Base-by-base conservation (phyloP, 2,888 invertebrate genomes). In the Orthonevra nobilis region DNA sequence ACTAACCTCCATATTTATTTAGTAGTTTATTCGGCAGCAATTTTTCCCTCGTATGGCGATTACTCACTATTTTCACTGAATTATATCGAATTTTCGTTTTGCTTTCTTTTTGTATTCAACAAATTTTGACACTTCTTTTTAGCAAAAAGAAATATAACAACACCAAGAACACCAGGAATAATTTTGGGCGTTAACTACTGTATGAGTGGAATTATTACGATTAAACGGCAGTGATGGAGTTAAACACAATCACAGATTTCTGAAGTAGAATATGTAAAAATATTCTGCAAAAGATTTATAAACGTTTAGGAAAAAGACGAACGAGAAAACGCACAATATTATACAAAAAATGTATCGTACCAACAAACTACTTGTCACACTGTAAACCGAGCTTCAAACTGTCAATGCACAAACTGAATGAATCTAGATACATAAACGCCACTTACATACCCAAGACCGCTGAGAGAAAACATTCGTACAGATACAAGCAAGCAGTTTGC, bases 321-420 rank as follows among this genome's bases (percentile, higher is more conserved):
- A 6, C 5, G 36, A n/a, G n/a, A 42, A 23, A 56, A 69, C 15
- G 32, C 38, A 38, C 23, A 40, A 34, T 19, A 42, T 40, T n/a
- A n/a, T n/a, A n/a, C n/a, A 61, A 9, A 26, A 44, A 61, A 34
- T 6, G 23, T 20, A 63, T n/a, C n/a, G 42, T 40, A 50, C 60
- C 26, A 63, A 54, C 69, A 40, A 72, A 26, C 56, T 70, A 52
- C 28, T 64, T 63, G 52, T 44, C 46, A 58, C 28, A 73, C 40
- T 54, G 46, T 61, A 79, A 79, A 61, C 79, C 79, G 79, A 79
- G 73, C 79, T 79, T 79, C 79, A 42, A 79, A 61, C 79, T 79
- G 79, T 79, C 79, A 79, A 61, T 61, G 61, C 79, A 61, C 66
- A 48, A 79, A 79, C 79, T 68, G 73, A 79, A 56, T 79, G 73